Base-by-base conservation (phyloP, 2,888 invertebrate genomes). In the Caenorhabditis sp. region DNA sequence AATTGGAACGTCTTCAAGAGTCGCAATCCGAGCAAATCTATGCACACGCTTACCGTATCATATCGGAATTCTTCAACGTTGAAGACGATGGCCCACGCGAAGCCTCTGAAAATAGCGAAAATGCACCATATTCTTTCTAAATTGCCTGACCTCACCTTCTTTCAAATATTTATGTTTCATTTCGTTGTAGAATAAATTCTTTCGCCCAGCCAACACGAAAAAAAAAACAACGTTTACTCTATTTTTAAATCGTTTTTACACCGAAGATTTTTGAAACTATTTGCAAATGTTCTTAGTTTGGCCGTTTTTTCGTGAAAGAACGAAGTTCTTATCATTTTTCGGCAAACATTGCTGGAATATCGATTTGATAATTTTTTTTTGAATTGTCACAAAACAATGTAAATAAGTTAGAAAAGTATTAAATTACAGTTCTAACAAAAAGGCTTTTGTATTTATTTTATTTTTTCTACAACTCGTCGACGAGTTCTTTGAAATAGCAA, bases 1-100 rank as follows among this genome's bases (percentile, higher is more conserved):
- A 88, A 67, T 88, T 91, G 64, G 91, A 91, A 80, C 81, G 81
- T 10, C 87, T 91, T 17, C 91, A 91, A 83, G 87, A 88, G 31
- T 90, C 90, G 78, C 89, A 89, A 67, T 90, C 90, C 77, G 88
- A 89, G 69, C 65, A 70, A 36, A 72, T 84, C 43, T 91, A 91
- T 87, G 85, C 89, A 65, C 83, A 88, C 27, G 88, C 90, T 1
- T 87, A 89, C 68, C 83, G 85, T 49, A 87, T 91, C 72, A 89
- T 91, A 66, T 89, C 90, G 50, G 88, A 88, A 68, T 91, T 88
- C 85, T 91, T 91, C 82, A 77, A 85, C 36, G 88, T 83, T 43
- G 85, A 83, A 14, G 80, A 68, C 20, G 74, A 64, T 10, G 63
- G 21, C 25, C 14, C n/a, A 14, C 23, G 54, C 23, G 52, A 36